These are phyloP conservation scores for Encarsia formosa DNA, from an alignment of 2,888 invertebrate species.

Conservation along the genomic window DNA sequence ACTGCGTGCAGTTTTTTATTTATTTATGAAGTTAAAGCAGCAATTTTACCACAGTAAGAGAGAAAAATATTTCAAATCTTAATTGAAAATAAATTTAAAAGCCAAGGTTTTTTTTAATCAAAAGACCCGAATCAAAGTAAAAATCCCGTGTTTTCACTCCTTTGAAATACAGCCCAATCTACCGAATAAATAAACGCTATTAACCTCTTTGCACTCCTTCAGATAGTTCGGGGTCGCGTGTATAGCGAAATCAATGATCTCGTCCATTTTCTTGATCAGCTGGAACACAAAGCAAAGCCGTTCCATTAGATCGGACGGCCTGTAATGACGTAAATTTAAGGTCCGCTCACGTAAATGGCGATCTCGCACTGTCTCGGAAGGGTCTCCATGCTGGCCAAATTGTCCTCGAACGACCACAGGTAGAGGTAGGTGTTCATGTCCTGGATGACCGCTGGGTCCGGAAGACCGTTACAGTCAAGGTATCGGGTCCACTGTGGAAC, in stretches of 20 bases:
- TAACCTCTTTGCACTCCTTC: slow-evolving; percentile 54
- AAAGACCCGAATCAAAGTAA: no score
- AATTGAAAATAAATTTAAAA: no score
- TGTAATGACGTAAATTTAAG: background rate
- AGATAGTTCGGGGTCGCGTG: no score
- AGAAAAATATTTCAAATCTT: no score
- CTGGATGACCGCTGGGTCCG: slow-evolving; percentile 56
- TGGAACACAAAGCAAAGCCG: slow-evolving; percentile 37
- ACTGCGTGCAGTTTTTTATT: no score
- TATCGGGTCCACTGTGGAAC: slow-evolving; percentile 60
- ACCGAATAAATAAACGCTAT: background rate
- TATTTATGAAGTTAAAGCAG: no score
- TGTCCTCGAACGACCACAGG: slow-evolving; percentile 53
- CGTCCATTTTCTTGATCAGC: slow-evolving; percentile 56
- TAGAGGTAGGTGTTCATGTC: slow-evolving; percentile 61
- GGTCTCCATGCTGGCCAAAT: slow-evolving; percentile 50
- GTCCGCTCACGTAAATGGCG: slow-evolving; percentile 30
- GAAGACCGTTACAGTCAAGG: slow-evolving; percentile 59
- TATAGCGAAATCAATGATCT: slow-evolving; percentile 54
- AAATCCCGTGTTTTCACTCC: no score
- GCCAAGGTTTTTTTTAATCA: no score
- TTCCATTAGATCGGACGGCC: background rate
- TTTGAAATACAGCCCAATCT: no score
- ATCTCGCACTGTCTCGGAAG: slow-evolving; percentile 54
- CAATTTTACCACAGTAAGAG: no score